Percentiles rank a stretch among this genome's conserved stretches.
Evolutionary conservation across 2,888 invertebrate genomes (phyloP).

Genomic region (Hypsopygia costalis): DNA sequence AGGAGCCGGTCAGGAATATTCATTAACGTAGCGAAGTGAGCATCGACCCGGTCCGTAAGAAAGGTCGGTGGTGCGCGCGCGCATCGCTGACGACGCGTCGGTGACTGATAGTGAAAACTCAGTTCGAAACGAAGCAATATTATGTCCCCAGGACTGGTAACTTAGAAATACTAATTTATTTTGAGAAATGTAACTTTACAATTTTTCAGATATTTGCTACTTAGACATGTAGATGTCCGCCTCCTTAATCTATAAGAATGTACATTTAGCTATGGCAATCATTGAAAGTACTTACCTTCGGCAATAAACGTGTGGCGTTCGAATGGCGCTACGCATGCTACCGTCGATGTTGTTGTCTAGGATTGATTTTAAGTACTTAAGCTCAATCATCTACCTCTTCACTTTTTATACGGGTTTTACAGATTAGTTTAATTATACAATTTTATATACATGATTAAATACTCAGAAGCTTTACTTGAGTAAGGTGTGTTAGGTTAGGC

Average conservation of each 20-base stretch:
- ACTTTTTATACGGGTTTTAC: slow-evolving; percentile 80
- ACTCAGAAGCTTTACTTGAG: slow-evolving; percentile 80
- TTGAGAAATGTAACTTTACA: slow-evolving; percentile 75
- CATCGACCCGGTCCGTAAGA: slow-evolving; percentile 50
- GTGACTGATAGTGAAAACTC: slow-evolving; percentile 72
- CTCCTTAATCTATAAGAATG: slow-evolving; percentile 69
- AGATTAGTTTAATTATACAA: slow-evolving; percentile 81
- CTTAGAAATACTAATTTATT: slow-evolving; percentile 78
- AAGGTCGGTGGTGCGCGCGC: slow-evolving; percentile 29
- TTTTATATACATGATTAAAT: slow-evolving; percentile 77
- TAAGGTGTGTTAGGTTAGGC: slow-evolving; percentile 68
- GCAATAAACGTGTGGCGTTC: slow-evolving; percentile 27
- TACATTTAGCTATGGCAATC: slow-evolving; percentile 46
- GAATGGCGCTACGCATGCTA: slow-evolving; percentile 31
- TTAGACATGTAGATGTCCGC: slow-evolving; percentile 74
- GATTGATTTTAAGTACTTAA: slow-evolving; percentile 77
- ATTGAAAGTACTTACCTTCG: slow-evolving; percentile 40
- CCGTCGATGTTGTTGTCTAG: slow-evolving; percentile 54
- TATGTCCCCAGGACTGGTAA: slow-evolving; percentile 74
- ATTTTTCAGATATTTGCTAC: slow-evolving; percentile 69
- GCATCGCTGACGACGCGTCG: slow-evolving; percentile 59
- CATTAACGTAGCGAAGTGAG: slow-evolving; percentile 51
- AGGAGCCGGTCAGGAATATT: slow-evolving; percentile 32
- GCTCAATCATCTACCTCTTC: slow-evolving; percentile 79
- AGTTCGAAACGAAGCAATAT: slow-evolving; percentile 66